Base-by-base conservation (phyloP, 2,888 invertebrate genomes). In the Yponomeuta plumbellus region DNA sequence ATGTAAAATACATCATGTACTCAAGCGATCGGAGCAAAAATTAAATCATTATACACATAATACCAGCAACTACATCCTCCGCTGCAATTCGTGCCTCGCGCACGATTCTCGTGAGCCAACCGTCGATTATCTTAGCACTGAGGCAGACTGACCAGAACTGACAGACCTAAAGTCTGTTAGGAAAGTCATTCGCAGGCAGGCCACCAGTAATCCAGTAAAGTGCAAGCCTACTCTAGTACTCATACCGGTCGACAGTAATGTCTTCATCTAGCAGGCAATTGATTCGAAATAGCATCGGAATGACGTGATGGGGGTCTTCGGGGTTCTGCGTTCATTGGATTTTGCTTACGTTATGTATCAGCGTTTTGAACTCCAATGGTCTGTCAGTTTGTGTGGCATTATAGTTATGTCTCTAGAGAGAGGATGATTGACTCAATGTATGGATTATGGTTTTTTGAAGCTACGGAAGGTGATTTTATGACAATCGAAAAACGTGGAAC, bases 191-290 rank as follows among this genome's bases (percentile, higher is more conserved):
- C 13, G 17, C 3, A 17, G 44, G 2, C 17, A 52, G 44, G 5
- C 8, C 17, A 52, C 44, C 44, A 52, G 44, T 52, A 5, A 52
- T 52, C 17, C 44, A 52, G 44, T 17, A 13, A 8, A 52, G 44
- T 17, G 44, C 17, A 17, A 52, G 44, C 17, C 44, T 52, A 52
- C 44, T 52, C 17, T 52, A 52, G 44, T 52, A 52, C 44, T 52
- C 44, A 17, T 52, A 52, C 52, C 56, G 56, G 22, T 52, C 23
- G 80, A 81, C 80, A 76, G 79, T 85, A 85, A 88, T 87, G 86
- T 84, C 88, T 88, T 88, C 84, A 85, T 78, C 59, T 61, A 72
- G 69, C 76, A 75, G 76, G 74, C 84, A 83, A 86, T 86, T 86
- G 85, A 86, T 85, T 87, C 76, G 69, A 67, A 77, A 73, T 73